A percentile compares a stretch with the other conserved stretches of the same genome.
These are phyloP conservation scores for Ostrea denselamellosa DNA, from an alignment of 1,140 invertebrate genomes.

Conservation along the genomic window DNA sequence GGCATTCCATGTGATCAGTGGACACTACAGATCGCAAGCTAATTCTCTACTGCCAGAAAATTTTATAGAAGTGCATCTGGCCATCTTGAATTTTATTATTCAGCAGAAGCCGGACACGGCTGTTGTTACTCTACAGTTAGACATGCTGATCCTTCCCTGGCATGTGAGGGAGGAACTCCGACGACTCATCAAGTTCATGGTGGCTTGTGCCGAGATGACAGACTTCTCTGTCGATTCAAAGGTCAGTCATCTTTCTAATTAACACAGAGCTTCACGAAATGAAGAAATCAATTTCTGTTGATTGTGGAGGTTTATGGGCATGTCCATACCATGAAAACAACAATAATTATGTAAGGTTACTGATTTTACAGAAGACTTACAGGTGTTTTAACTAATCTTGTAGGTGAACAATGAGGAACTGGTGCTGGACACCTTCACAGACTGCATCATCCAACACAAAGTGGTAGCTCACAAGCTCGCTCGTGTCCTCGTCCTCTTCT, in stretches of 20 bases:
- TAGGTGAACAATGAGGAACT: conserved; percentile 68
- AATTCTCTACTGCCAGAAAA: conserved; percentile 68
- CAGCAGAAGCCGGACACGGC: conserved; percentile 60
- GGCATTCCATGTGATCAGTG: conserved; percentile 59
- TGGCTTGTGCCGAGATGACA: conserved; percentile 69
- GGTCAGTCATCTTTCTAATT: conserved; percentile 52
- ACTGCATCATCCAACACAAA: conserved; percentile 70
- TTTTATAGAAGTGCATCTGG: conserved; percentile 72
- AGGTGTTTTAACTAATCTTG: conserved; percentile 42
- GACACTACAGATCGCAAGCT: conserved; percentile 61
- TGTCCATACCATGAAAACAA: too few relatives aligned
- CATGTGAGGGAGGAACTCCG: conserved; percentile 75
- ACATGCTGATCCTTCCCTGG: conserved; percentile 75
- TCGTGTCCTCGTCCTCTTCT: conserved; percentile 72
- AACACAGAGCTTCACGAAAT: too few relatives aligned
- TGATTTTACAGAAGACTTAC: too few relatives aligned
- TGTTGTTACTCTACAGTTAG: conserved; percentile 70
- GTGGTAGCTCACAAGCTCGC: conserved; percentile 68
- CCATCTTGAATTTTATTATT: conserved; percentile 66
- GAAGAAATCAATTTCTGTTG: too few relatives aligned
- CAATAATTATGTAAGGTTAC: too few relatives aligned
- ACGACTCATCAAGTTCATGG: conserved; percentile 76
- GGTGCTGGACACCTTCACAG: conserved; percentile 63
- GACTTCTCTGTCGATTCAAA: conserved; percentile 61
- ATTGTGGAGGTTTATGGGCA: too few relatives aligned